phyloP scores from a whole-genome alignment of 1,140 invertebrate species.

The Zaprionus vittiger region DNA sequence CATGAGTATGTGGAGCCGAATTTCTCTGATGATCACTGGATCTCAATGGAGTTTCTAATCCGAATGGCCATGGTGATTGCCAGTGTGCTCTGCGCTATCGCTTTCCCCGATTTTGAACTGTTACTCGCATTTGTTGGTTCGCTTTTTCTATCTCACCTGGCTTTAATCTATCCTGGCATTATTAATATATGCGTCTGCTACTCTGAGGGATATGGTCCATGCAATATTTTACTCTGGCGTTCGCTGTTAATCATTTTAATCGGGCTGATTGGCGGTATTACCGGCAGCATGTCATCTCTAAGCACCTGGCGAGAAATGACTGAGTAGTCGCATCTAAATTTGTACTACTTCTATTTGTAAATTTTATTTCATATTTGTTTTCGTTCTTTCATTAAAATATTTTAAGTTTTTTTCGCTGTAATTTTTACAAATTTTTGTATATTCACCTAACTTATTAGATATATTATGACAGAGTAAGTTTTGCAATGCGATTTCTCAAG shows the following conservation, averaged over 20 bases:
- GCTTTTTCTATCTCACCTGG: constrained; percentile 55
- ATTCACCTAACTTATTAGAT: neutral
- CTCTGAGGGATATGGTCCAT: constrained; percentile 42
- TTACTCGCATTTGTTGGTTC: constrained; percentile 59
- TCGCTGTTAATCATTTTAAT: constrained; percentile 36
- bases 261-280: constrained; percentile 37
- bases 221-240: constrained; percentile 25
- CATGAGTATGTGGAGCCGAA: constrained; percentile 31
- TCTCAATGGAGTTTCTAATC: constrained; percentile 33
- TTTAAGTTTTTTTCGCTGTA: neutral
- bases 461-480: neutral
- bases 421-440: neutral
- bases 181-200: constrained; percentile 51
- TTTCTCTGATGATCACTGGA: neutral
- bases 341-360: neutral
- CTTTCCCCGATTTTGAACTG: constrained; percentile 49
- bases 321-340: neutral
- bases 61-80: constrained; percentile 53
- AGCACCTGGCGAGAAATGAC: neutral
- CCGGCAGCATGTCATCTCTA: constrained; percentile 32
- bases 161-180: constrained; percentile 56
- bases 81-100: constrained; percentile 58
- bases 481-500: neutral
- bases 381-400: neutral
- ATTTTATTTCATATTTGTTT: neutral